phyloP scores from a whole-genome alignment of 2,888 invertebrate species.

The Calliopum simillimum region DNA sequence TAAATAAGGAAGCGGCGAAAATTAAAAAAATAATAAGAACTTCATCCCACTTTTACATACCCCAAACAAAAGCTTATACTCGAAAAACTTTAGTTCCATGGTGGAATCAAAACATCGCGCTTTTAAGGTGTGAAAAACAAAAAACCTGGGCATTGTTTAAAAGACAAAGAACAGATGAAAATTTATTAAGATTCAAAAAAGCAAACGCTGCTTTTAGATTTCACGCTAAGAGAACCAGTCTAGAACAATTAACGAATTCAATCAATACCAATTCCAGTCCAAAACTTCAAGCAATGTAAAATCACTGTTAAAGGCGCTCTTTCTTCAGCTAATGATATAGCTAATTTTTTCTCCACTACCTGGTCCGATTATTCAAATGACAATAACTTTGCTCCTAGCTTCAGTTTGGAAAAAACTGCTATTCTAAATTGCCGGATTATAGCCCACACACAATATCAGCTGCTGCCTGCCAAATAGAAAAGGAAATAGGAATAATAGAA shows the following conservation, averaged over 20 bases:
- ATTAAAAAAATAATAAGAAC: neutral
- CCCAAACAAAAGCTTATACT: conserved; percentile 3
- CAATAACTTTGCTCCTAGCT: neutral
- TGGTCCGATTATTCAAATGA: neutral
- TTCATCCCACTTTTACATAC: neutral
- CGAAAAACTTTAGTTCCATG: neutral
- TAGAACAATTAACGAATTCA: conserved; percentile 16
- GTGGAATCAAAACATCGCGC: conserved; percentile 5
- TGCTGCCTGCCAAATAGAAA: neutral
- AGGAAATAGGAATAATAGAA: neutral
- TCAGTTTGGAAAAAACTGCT: neutral
- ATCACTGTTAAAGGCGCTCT: neutral
- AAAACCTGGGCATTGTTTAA: neutral
- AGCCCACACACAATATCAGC: neutral
- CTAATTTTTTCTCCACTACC: neutral
- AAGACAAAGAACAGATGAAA: neutral
- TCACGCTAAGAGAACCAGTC: conserved; percentile 18
- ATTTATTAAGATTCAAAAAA: conserved; percentile 32
- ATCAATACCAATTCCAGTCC: conserved; percentile 27
- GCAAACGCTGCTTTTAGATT: conserved; percentile 23
- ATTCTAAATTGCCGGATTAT: neutral
- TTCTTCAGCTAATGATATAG: neutral
- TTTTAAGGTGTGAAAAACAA: conserved; percentile 11
- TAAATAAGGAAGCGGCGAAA: neutral
- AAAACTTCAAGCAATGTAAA: neutral